These are phyloP conservation scores for Pungitius pungitius DNA, from an alignment of 2,113 vertebrate genomes.

Conservation along the genomic window DNA sequence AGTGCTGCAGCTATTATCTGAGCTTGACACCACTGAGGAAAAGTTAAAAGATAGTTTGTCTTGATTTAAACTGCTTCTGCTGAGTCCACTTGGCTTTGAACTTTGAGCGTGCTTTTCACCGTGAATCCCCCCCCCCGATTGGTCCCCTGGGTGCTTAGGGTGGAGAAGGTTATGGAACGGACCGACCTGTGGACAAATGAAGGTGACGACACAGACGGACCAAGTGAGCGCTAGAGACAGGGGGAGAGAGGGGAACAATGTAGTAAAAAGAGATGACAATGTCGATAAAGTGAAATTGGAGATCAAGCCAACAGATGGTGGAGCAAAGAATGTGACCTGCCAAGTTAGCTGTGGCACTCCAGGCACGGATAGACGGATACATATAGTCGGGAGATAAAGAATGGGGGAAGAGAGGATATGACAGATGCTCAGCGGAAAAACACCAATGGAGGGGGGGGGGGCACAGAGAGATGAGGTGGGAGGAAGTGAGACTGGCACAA, in stretches of 20 bases:
- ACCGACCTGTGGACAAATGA: conserved; percentile 45
- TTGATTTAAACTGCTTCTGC: conserved; percentile 56
- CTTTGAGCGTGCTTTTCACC: conserved; percentile 53
- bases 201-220: conserved; percentile 66
- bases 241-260: conserved; percentile 46
- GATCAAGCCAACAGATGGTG: conserved; percentile 72
- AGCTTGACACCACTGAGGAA: conserved; percentile 38
- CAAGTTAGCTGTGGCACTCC: conserved; percentile 68
- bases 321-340: conserved; percentile 73
- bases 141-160: conserved; percentile 41
- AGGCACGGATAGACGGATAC: conserved; percentile 54
- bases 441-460: conserved; percentile 27
- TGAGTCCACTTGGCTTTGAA: conserved; percentile 63
- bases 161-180: conserved; percentile 50
- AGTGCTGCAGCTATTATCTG: conserved; percentile 57
- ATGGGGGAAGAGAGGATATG: conserved; percentile 62
- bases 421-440: conserved; percentile 62
- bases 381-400: conserved; percentile 72
- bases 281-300: conserved; percentile 74
- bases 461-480: conserved; percentile 54
- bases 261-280: conserved; percentile 63
- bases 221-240: conserved; percentile 28
- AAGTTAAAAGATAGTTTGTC: conserved; percentile 51
- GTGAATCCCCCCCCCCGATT: conserved; percentile 48
- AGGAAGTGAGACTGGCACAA: conserved; percentile 55